These are phyloP conservation scores for Listronotus bonariensis DNA, from an alignment of 1,140 invertebrate genomes.

Conservation along the genomic window DNA sequence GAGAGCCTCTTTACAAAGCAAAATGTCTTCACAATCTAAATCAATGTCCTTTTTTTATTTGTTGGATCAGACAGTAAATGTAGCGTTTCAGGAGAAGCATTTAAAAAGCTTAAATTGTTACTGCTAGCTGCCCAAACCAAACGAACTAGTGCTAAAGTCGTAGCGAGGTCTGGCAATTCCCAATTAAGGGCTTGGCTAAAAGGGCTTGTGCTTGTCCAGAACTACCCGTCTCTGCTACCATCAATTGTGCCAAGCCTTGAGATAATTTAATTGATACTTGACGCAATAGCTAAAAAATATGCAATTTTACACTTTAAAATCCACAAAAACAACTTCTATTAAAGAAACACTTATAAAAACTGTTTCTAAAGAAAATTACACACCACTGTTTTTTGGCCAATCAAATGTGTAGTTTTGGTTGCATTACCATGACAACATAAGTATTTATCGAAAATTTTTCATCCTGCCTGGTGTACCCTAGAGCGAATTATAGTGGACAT, in stretches of 20 bases:
- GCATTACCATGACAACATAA: no score
- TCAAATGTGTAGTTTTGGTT: no score
- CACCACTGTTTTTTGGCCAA: no score
- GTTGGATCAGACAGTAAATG: constrained; percentile 61
- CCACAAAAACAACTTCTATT: no score
- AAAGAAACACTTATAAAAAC: no score
- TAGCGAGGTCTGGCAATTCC: constrained; percentile 69
- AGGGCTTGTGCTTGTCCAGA: constrained; percentile 50
- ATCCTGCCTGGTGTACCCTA: no score
- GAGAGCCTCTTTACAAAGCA: constrained; percentile 88
- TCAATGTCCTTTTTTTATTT: constrained; percentile 58
- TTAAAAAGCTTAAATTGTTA: constrained; percentile 70
- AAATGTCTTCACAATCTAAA: constrained; percentile 61
- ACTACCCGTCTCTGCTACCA: constrained; percentile 48
- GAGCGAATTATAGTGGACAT: no score
- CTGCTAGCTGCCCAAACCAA: constrained; percentile 79
- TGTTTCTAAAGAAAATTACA: no score
- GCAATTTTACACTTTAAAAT: no score
- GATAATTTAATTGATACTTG: constrained; percentile 78
- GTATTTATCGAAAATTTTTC: no score
- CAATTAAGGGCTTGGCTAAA: constrained; percentile 63
- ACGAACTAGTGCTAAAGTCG: constrained; percentile 72
- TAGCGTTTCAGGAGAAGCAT: constrained; percentile 68
- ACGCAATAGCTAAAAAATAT: constrained; percentile 60
- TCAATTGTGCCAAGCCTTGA: constrained; percentile 67